A percentile compares a stretch with the other conserved stretches of the same genome.
These are phyloP conservation scores for Tetranychus truncatus DNA, from an alignment of 2,888 invertebrate genomes.

Conservation along the genomic window DNA sequence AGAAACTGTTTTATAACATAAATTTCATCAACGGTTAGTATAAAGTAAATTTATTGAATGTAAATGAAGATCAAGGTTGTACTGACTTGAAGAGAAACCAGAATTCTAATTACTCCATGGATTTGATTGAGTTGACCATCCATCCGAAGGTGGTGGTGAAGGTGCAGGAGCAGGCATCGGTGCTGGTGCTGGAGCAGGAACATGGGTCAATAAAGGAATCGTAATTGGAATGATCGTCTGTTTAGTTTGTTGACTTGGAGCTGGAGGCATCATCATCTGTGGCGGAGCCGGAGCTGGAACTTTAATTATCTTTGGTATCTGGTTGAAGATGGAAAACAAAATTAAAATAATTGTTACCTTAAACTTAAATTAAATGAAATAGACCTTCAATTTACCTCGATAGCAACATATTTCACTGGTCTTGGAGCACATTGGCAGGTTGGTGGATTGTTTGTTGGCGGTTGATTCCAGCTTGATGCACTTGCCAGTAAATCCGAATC, in stretches of 20 bases:
- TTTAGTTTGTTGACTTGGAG: not conserved
- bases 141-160: not conserved
- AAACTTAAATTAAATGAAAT: not conserved
- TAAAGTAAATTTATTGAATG: no score
- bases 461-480: not conserved
- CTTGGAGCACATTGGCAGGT: not conserved
- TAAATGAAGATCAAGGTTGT: no score
- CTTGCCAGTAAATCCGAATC: not conserved
- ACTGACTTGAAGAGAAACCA: no score
- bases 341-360: not conserved
- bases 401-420: conserved; percentile 9
- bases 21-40: no score
- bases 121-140: not conserved
- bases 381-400: not conserved
- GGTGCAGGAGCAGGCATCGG: not conserved
- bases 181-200: not conserved
- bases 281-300: not conserved
- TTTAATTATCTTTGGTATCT: conserved; percentile 1
- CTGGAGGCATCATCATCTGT: not conserved
- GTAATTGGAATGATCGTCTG: not conserved
- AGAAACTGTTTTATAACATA: no score
- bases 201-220: not conserved
- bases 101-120: not conserved
- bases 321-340: not conserved
- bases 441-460: not conserved